These are phyloP conservation scores for Xenopus petersii DNA, from an alignment of 2,797 vertebrate species.

Conservation along the genomic window DNA sequence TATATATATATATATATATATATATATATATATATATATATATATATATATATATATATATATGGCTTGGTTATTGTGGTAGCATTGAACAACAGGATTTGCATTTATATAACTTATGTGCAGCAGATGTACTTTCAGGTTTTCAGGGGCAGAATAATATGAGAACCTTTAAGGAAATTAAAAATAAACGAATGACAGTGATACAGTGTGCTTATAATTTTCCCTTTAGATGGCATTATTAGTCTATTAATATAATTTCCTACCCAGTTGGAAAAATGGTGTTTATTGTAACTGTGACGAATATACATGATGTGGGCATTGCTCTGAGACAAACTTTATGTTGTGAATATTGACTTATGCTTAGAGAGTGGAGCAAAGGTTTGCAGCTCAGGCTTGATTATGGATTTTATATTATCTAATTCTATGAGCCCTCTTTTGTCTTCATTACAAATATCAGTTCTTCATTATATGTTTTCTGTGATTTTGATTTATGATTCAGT, in stretches of 20 bases:
- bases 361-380: slow-evolving; percentile 23
- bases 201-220: too few species aligned
- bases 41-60: too few species aligned
- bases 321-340: not conserved
- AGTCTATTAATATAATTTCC: slow-evolving; percentile 11
- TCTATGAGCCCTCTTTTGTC: slow-evolving; percentile 53
- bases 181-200: too few species aligned
- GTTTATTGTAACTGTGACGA: not conserved
- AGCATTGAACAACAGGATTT: too few species aligned
- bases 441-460: slow-evolving; percentile 55
- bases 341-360: slow-evolving; percentile 13
- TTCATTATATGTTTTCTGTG: slow-evolving; percentile 20
- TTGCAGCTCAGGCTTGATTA: slow-evolving; percentile 49
- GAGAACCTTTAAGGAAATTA: too few species aligned
- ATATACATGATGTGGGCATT: not conserved
- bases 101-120: too few species aligned
- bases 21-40: too few species aligned
- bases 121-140: too few species aligned
- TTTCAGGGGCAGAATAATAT: too few species aligned
- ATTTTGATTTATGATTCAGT: slow-evolving; percentile 53
- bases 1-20: too few species aligned
- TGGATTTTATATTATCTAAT: slow-evolving; percentile 58
- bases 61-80: too few species aligned
- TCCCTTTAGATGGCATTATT: not conserved
- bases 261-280: not conserved